Conservation (phyloP, 2,797 vertebrate genomes). For the Artibeus jamaicensis region DNA sequence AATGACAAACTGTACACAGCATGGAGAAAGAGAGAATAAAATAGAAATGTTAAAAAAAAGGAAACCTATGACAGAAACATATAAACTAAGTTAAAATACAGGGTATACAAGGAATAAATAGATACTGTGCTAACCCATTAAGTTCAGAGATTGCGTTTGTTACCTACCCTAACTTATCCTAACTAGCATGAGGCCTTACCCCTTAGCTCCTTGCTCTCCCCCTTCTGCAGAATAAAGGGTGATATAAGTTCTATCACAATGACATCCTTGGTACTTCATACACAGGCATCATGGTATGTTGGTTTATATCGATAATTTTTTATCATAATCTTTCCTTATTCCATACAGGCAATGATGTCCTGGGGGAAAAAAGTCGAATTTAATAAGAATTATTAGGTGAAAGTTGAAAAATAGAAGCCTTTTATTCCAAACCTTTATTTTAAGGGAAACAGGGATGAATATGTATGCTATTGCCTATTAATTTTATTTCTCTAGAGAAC, state of each 20-base stretch:
- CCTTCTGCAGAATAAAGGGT: not conserved
- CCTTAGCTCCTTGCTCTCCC: not conserved
- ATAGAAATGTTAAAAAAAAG: not conserved
- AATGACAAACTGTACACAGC: not conserved
- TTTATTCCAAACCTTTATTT: not conserved
- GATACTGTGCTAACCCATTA: not conserved
- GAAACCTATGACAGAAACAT: not conserved
- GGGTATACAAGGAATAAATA: not conserved
- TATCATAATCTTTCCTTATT: not conserved
- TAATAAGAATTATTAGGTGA: not conserved
- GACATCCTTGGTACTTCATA: not conserved
- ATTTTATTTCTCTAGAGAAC: not conserved
- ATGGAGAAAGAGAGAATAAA: not conserved
- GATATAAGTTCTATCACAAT: not conserved
- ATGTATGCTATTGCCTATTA: not conserved
- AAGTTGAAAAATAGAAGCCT: not conserved
- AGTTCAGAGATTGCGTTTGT: not conserved
- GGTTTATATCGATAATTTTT: not conserved
- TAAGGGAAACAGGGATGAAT: not conserved
- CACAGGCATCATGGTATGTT: not conserved
- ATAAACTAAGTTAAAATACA: not conserved
- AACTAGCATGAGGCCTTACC: not conserved
- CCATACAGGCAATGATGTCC: not conserved
- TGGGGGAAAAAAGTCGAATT: not conserved
- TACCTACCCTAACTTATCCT: not conserved